These are phyloP conservation scores for Apaloderma vittatum DNA, from an alignment of 2,113 vertebrate species.

Conservation along the genomic window DNA sequence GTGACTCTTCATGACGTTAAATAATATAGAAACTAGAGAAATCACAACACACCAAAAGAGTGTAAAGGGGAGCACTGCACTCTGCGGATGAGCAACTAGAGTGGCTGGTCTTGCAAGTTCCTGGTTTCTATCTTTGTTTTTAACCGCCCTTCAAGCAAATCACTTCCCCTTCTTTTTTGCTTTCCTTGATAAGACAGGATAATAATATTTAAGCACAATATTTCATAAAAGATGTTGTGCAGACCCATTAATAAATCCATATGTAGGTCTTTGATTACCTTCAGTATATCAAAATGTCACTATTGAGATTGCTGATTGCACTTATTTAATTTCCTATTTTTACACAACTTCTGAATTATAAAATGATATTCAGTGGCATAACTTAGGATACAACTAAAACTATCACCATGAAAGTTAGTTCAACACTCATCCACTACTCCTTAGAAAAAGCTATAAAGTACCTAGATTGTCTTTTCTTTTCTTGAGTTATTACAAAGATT, in stretches of 20 bases:
- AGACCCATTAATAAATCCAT: conserved; percentile 27
- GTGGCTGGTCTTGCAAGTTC: not conserved
- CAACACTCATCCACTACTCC: not conserved
- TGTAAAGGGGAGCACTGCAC: not conserved
- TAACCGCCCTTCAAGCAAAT: not conserved
- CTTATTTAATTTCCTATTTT: not conserved
- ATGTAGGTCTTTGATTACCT: not conserved
- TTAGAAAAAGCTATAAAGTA: conserved; percentile 41
- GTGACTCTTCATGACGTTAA: not conserved
- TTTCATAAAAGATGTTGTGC: not conserved
- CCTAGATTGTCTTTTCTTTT: conserved; percentile 40
- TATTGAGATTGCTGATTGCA: not conserved
- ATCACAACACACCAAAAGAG: not conserved
- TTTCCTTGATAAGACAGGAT: not conserved
- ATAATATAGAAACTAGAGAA: not conserved
- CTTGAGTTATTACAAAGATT: conserved; percentile 60
- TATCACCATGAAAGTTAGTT: conserved; percentile 18
- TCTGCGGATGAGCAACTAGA: not conserved
- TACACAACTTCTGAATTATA: not conserved
- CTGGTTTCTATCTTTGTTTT: not conserved
- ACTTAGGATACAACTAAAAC: not conserved
- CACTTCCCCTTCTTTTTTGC: not conserved
- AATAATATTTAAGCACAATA: not conserved
- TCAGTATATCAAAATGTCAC: conserved; percentile 22
- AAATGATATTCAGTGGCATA: not conserved